Evolutionary conservation across 2,888 invertebrate genomes (phyloP).

Genomic region (Prosopocoilus inquinatus): DNA sequence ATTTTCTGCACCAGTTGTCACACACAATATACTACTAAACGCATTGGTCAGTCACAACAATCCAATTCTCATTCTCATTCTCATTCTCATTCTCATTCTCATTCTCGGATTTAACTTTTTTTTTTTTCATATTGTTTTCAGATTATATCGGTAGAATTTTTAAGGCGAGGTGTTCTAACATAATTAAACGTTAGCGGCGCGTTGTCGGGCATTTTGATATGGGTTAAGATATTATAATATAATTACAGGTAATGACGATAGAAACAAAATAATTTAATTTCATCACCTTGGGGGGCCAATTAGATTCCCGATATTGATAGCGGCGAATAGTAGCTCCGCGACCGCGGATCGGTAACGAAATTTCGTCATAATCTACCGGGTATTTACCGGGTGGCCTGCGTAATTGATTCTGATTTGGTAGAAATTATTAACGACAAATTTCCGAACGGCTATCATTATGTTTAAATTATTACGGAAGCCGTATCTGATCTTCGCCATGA

Average conservation of each 20-base stretch:
- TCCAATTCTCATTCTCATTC: background rate
- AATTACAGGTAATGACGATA: conserved; percentile 21
- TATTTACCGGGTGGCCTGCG: too few species aligned
- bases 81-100: background rate
- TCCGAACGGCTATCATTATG: too few species aligned
- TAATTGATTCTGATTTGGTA: too few species aligned
- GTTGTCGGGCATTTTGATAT: conserved; percentile 11
- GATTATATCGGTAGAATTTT: conserved; percentile 18
- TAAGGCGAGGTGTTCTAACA: conserved; percentile 20
- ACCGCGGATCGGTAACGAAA: conserved; percentile 4
- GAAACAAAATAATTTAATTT: conserved; percentile 22
- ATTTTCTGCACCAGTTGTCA: conserved; percentile 20
- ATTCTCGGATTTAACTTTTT: background rate
- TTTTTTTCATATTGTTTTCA: background rate
- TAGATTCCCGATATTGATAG: conserved; percentile 16
- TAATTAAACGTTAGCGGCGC: conserved; percentile 8
- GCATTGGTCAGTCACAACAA: background rate
- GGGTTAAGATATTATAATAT: conserved; percentile 19
- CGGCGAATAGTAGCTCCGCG: background rate
- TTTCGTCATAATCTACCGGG: conserved; percentile 8
- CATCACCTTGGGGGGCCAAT: conserved; percentile 20
- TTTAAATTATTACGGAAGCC: too few species aligned
- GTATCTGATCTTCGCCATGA: too few species aligned
- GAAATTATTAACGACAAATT: too few species aligned
- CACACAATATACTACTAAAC: conserved; percentile 13